Base-by-base conservation (phyloP, 2,113 vertebrate genomes). In the Cyprinodon tularosa region DNA sequence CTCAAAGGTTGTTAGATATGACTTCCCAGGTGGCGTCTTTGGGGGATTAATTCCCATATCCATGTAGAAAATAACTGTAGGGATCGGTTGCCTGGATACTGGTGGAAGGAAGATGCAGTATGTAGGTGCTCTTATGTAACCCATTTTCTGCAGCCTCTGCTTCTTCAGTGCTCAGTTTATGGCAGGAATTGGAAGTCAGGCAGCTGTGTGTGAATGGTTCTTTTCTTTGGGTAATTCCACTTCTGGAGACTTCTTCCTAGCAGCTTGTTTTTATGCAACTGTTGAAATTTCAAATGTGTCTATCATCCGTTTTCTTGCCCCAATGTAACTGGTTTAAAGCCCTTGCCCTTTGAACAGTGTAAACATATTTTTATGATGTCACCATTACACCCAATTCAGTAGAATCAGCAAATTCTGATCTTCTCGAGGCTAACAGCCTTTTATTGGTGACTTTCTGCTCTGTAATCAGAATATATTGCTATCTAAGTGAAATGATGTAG, bases 71-170 rank as follows among this genome's bases (percentile, higher is more conserved):
- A 3, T 2, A 45, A 59, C 50, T 39, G 5, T 47, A 72, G 17
- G 13, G 59, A 61, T 0, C 15, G 66, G 76, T 94, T 94, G 91
- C 94, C 88, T 90, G 86, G 92, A 73, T 88, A 93, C 91, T 8
- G 74, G 59, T 60, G 80, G 72, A 68, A 64, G 45, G 66, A 77
- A 75, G 77, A 84, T 77, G 84, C 76, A 75, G 76, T 15, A 78
- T 87, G 83, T 83, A 81, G 81, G 67, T 84, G 80, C 76, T 22
- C 72, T 90, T 84, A 78, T 15, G 44, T 84, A 89, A 91, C 68
- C 62, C 3, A 48, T 86, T 83, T 76, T 71, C 83, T 72, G 76
- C 77, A 14, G 38, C 75, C 64, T n/a, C 44, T 77, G 36, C 60
- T 1, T 29, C 29, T n/a, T 20, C 50, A 20, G 17, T 65, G 47